Evolutionary conservation across 2,113 vertebrate species (phyloP).

Genomic region (Sigmodon hispidus): DNA sequence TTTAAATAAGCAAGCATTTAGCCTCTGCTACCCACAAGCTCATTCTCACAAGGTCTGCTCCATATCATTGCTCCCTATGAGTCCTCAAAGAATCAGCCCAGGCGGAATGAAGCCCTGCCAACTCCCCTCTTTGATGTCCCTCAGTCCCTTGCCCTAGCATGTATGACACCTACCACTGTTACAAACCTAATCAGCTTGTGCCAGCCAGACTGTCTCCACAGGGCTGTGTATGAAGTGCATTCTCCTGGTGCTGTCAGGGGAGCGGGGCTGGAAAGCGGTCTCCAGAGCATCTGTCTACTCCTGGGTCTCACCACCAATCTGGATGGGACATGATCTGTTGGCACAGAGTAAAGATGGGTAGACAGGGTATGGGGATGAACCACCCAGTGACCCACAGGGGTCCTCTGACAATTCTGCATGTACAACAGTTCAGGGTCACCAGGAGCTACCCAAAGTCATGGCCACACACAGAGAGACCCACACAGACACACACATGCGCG

Average conservation of each 20-base stretch:
- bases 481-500: background rate
- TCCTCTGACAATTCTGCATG: background rate
- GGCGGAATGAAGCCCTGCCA: background rate
- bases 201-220: background rate
- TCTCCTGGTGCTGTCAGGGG: accelerated
- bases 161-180: background rate
- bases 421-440: background rate
- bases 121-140: background rate
- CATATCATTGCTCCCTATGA: background rate
- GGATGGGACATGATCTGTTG: background rate
- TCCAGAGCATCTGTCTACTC: background rate
- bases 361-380: background rate
- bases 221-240: background rate
- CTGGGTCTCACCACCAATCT: background rate
- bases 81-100: background rate
- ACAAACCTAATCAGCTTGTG: background rate
- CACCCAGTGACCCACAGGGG: background rate
- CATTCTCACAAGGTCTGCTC: background rate
- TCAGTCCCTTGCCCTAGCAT: background rate
- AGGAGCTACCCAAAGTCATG: background rate
- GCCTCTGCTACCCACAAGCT: too few species aligned
- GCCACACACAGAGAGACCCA: background rate
- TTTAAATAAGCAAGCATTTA: background rate
- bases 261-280: background rate
- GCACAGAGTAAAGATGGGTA: background rate